Evolutionary conservation across 2,888 invertebrate species (phyloP).

Genomic region (Melolontha melolontha): DNA sequence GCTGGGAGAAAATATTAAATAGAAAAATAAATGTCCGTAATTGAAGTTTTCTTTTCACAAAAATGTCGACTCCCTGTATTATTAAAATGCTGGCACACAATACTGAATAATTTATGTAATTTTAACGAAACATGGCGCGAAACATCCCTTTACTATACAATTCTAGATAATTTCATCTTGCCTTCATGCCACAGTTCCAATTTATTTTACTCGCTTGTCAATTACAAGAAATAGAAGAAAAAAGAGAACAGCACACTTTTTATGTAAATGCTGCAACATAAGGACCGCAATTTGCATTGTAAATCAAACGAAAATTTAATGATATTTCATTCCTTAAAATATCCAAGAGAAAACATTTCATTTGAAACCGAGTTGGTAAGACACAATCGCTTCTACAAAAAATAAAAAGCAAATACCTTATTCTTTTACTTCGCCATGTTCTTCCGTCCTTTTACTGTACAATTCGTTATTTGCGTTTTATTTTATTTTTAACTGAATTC

Average conservation of each 20-base stretch:
- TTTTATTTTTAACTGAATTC: conserved; percentile 17
- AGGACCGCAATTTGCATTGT: conserved; percentile 25
- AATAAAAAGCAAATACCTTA: conserved; percentile 28
- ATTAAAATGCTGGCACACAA: no score
- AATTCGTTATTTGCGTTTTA: conserved; percentile 25
- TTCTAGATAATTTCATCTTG: no score
- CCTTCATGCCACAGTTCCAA: not conserved
- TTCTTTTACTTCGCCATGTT: not conserved
- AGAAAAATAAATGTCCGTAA: no score
- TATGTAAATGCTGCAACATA: conserved; percentile 11
- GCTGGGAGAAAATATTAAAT: no score
- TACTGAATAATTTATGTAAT: no score
- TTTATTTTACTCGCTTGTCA: conserved; percentile 12
- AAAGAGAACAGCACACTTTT: not conserved
- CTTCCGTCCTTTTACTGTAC: conserved; percentile 10
- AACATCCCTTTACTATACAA: no score
- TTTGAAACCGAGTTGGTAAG: not conserved
- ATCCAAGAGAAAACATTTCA: conserved; percentile 10
- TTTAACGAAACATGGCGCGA: no score
- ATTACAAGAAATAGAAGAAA: conserved; percentile 22
- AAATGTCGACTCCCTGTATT: no score
- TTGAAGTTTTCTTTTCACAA: no score
- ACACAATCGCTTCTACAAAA: not conserved
- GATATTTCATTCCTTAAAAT: conserved; percentile 17
- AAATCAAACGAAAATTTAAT: conserved; percentile 33